Conservation (phyloP, 2,888 invertebrate genomes). For the Lamellibrachia satsuma region DNA sequence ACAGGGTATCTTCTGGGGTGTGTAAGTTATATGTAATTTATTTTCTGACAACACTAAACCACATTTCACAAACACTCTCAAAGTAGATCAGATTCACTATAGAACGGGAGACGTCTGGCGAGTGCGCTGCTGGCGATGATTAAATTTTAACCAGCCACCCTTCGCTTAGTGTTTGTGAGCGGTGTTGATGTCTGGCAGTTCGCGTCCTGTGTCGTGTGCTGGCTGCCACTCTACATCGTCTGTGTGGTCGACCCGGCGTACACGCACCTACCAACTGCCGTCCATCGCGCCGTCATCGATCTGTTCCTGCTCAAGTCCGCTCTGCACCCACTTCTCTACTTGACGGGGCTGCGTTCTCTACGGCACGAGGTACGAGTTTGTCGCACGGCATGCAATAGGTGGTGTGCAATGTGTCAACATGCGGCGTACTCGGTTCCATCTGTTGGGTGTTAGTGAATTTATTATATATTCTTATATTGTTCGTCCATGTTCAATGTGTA, state of each 20-base stretch:
- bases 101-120: too few relatives aligned
- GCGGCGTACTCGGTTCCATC: too few relatives aligned
- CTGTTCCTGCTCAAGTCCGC: conserved; percentile 41
- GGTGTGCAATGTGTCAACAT: too few relatives aligned
- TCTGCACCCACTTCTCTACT: conserved; percentile 40
- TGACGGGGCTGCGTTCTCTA: conserved; percentile 40
- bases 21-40: background rate
- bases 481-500: background rate
- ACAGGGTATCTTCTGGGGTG: background rate
- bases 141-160: background rate
- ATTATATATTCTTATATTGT: too few relatives aligned
- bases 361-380: conserved; percentile 31
- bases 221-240: conserved; percentile 38
- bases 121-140: background rate
- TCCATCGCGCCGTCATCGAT: conserved; percentile 39
- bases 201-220: conserved; percentile 18
- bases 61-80: background rate
- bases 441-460: too few relatives aligned
- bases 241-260: conserved; percentile 36
- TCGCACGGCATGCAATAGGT: too few relatives aligned
- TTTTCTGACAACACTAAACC: background rate
- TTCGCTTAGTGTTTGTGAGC: background rate
- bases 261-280: conserved; percentile 26
- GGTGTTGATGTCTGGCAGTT: background rate
- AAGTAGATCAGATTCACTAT: background rate